Base-by-base conservation (phyloP, 2,797 vertebrate genomes). In the Poeciliopsis turneri region DNA sequence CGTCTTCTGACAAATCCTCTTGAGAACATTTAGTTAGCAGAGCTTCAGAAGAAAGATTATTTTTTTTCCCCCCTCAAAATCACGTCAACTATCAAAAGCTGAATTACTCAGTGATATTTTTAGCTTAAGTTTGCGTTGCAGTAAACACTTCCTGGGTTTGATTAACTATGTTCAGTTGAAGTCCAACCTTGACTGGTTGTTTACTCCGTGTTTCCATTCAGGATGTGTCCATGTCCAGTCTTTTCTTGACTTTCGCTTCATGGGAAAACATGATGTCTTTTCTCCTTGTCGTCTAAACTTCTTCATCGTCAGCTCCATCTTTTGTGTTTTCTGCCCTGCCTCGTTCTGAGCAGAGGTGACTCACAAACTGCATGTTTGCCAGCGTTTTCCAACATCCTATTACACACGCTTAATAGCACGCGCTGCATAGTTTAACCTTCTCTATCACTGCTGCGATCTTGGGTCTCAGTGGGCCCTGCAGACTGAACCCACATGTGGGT, bases 381-480 rank as follows among this genome's bases (percentile, higher is more conserved):
- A 47, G 33, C 30, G 4, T 36, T 73, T 20, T 55, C 33, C 43
- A 43, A 12, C 53, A 45, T 9, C 8, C 39, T 30, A 61, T 61
- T 61, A 46, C 28, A 20, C 28, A 2, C 39, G 13, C 41, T 13
- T 57, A 23, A 46, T 23, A 75, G 28, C 41, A 75, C 30, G 25
- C 1, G 16, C 74, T 33, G 41, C 41, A 75, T 61, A 61, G n/a
- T 61, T 75, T 45, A 43, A n/a, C 55, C 74, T 46, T 51, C 41
- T 23, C 7, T 64, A 75, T 75, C 41, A 46, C 1, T 13, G 41
- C 73, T 28, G 25, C 8, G 13, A 75, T 66, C 75, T 36, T 7
- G 5, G 28, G 28, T 23, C 59, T 66, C 61, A 47, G 59, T 25
- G 55, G 41, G 25, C 61, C 33, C 66, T 66, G 43, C 25, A 16